Percentiles rank a stretch among this genome's conserved stretches.
Conservation (phyloP, 2,888 invertebrate species). For the Scelioninae gen. 2 region DNA sequence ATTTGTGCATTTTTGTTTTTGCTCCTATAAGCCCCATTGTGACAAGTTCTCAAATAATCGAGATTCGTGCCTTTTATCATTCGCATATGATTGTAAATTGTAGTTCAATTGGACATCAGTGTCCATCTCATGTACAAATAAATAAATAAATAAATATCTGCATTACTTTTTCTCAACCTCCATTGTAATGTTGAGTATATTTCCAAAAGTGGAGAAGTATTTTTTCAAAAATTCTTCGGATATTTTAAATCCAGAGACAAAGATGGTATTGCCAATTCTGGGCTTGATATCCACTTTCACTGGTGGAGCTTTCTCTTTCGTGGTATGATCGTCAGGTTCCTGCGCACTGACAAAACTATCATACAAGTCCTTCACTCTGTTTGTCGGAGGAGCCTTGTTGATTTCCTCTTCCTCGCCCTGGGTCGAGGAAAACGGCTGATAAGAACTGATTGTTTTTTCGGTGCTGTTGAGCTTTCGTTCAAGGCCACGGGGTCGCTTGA, state of each 20-base stretch:
- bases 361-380: constrained; percentile 80
- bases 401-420: constrained; percentile 82
- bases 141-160: constrained; percentile 53
- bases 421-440: constrained; percentile 93
- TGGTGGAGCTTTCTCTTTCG: constrained; percentile 71
- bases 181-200: constrained; percentile 88
- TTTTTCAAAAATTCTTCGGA: constrained; percentile 87
- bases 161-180: constrained; percentile 87
- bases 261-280: constrained; percentile 87
- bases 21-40: too few relatives aligned
- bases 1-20: too few relatives aligned
- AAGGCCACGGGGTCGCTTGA: constrained; percentile 89
- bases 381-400: constrained; percentile 78
- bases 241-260: constrained; percentile 87
- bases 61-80: too few relatives aligned
- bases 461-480: constrained; percentile 86
- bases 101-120: too few relatives aligned
- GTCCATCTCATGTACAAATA: too few relatives aligned
- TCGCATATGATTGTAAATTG: too few relatives aligned
- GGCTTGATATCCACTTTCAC: constrained; percentile 79
- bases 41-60: too few relatives aligned
- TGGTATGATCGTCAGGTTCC: constrained; percentile 79
- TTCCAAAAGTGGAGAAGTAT: constrained; percentile 84
- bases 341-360: constrained; percentile 85
- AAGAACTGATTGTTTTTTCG: constrained; percentile 87